Percentiles rank a stretch among this genome's conserved stretches.
Conservation (phyloP, 2,888 invertebrate genomes). For the Oeneis ivallda region DNA sequence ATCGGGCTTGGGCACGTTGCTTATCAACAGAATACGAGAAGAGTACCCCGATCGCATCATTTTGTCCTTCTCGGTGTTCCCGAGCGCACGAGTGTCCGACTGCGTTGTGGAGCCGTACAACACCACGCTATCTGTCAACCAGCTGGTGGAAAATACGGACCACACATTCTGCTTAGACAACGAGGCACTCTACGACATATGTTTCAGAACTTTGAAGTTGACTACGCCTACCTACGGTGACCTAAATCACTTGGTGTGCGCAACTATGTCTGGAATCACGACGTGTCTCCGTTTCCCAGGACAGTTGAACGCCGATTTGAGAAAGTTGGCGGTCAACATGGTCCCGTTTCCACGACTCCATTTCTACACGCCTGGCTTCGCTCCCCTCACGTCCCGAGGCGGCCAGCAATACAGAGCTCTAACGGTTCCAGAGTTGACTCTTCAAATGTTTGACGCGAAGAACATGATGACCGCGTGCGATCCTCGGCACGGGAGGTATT, state of each 20-base stretch:
- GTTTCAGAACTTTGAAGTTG: conserved; percentile 87
- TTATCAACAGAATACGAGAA: conserved; percentile 86
- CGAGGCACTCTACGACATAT: conserved; percentile 89
- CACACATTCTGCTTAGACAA: conserved; percentile 87
- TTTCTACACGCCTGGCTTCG: conserved; percentile 82
- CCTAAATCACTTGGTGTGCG: conserved; percentile 81
- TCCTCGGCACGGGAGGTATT: conserved; percentile 92
- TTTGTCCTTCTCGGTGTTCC: conserved; percentile 86
- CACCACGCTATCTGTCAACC: conserved; percentile 84
- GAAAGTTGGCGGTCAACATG: conserved; percentile 73
- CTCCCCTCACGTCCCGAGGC: conserved; percentile 88
- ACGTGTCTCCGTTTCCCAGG: conserved; percentile 71
- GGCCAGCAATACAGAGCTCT: conserved; percentile 93
- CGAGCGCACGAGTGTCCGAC: conserved; percentile 88
- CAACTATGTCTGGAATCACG: conserved; percentile 74
- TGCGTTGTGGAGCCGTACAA: conserved; percentile 86
- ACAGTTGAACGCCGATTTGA: conserved; percentile 87
- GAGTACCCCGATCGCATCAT: conserved; percentile 89
- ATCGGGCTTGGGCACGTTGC: conserved; percentile 87
- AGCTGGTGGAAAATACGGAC: conserved; percentile 86
- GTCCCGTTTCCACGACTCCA: conserved; percentile 88
- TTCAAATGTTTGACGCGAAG: conserved; percentile 95
- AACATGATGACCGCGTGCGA: conserved; percentile 98
- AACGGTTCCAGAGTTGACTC: conserved; percentile 93
- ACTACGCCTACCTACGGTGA: conserved; percentile 90